Evolutionary conservation across 2,888 invertebrate species (phyloP).

Genomic region (Drosophila testacea): DNA sequence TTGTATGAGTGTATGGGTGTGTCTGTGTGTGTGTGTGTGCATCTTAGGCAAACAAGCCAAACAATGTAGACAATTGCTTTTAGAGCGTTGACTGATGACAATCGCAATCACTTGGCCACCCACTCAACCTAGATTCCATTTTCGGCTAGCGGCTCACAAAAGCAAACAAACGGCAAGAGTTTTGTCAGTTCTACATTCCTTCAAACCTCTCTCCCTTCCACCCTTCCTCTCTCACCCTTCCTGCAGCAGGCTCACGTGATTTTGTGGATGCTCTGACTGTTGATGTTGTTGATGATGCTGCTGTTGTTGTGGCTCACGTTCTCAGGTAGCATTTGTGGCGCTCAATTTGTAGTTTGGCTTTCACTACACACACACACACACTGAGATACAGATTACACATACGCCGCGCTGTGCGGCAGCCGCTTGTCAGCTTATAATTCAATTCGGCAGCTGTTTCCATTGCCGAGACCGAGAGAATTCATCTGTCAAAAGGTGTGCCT

Average conservation of each 20-base stretch:
- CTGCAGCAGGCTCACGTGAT: neutral
- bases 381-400: conserved; percentile 52
- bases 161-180: conserved; percentile 49
- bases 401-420: conserved; percentile 44
- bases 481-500: conserved; percentile 34
- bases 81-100: conserved; percentile 80
- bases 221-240: neutral
- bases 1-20: conserved; percentile 27
- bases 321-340: conserved; percentile 65
- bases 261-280: conserved; percentile 4
- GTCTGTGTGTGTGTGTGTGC: conserved; percentile 46
- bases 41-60: conserved; percentile 78
- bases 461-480: conserved; percentile 20
- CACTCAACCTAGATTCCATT: conserved; percentile 77
- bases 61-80: conserved; percentile 81
- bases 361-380: neutral
- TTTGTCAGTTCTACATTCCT: conserved; percentile 1
- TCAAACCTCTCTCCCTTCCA: neutral
- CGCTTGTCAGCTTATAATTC: conserved; percentile 65
- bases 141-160: conserved; percentile 51
- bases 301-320: conserved; percentile 39
- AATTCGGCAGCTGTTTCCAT: conserved; percentile 51
- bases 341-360: conserved; percentile 71
- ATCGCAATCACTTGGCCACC: conserved; percentile 78
- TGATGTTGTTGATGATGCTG: conserved; percentile 19